Base-by-base conservation (phyloP, 1,140 invertebrate species). In the Argopecten irradians region DNA sequence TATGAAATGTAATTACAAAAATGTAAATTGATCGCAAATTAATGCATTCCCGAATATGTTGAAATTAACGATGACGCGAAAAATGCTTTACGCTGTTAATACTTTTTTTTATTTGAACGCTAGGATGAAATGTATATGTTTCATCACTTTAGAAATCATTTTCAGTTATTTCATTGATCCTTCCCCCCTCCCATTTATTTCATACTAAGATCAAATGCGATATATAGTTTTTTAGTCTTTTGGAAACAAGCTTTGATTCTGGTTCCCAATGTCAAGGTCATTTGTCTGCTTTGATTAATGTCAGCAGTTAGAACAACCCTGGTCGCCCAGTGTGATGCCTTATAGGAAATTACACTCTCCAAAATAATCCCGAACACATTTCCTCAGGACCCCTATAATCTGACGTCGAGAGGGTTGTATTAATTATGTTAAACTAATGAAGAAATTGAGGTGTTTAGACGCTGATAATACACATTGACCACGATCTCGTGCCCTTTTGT, bases 351-450 rank as follows among this genome's bases (percentile, higher is more conserved):
- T 71, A 71, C 28, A 71, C 55, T 28, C 55, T 71, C 55, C 55
- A 71, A 71, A 71, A 71, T 71, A 71, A 71, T 71, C 19, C 28
- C 28, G 55, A 71, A 22, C 55, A 71, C n/a, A 71, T 71, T 71
- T 71, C 28, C 28, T n/a, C n/a, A 71, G 14, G n/a, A 28, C 1
- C 55, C 55, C 55, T 71, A 28, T 71, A 71, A 71, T 71, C 55
- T 28, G 55, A 7, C 28, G 55, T 71, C 55, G 16, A n/a, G 55
- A 71, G n/a, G n/a, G 13, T 71, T 71, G 55, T 71, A 71, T 71
- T 71, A 71, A 71, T 71, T 71, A 71, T 71, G 55, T n/a, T 71
- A 71, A 71, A 71, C 55, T 28, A 71, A 71, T 71, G n/a, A 71
- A 71, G 55, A 71, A 28, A 71, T 28, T 71, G 55, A n/a, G 55